Base-by-base conservation (phyloP, 2,888 invertebrate genomes). In the Megaustenia siamemsis region DNA sequence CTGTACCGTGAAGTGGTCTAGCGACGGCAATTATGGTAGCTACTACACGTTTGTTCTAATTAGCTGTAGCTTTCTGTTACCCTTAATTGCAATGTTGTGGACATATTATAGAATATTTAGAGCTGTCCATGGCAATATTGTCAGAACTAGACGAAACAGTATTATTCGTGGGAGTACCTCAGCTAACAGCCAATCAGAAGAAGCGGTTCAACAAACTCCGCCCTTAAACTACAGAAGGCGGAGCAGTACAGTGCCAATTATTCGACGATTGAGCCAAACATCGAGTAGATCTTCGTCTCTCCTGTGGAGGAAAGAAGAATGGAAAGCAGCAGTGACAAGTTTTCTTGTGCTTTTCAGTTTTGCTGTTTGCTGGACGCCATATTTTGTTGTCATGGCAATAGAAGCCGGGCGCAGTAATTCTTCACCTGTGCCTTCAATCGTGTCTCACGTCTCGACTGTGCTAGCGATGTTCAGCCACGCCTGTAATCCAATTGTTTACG, bases 321-420 rank as follows among this genome's bases (percentile, higher is more conserved):
- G 97, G 89, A 96, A 97, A 88, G 97, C 98, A 1, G 98, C 97
- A 15, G 96, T 97, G 88, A 97, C 98, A 80, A 97, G 97, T 92
- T 96, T 96, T 76, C 94, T 97, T 87, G 97, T 97, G 87, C 96
- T 97, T 92, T 95, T 96, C 60, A 96, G 97, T 94, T 96, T 95
- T 81, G 93, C 95, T 21, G 93, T 95, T 56, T 95, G 95, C 90
- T 95, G 95, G 95, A 93, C 95, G 28, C 95, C 95, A 0, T 95
- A 95, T 90, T 93, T 93, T 86, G 78, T 79, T 10, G 84, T 79
- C 8, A 84, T 84, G 78, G 78, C 60, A 8, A 38, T 73, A 12
- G 84, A 84, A 35, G 84, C 84, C 8, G 84, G 40, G 0, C 3
- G 56, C 4, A 78, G 84, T 32, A 24, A 38, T 18, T 3, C 15